A percentile compares a stretch with the other conserved stretches of the same genome.
Evolutionary conservation across 2,797 vertebrate species (phyloP).

Genomic region (Anguilla marmorata): DNA sequence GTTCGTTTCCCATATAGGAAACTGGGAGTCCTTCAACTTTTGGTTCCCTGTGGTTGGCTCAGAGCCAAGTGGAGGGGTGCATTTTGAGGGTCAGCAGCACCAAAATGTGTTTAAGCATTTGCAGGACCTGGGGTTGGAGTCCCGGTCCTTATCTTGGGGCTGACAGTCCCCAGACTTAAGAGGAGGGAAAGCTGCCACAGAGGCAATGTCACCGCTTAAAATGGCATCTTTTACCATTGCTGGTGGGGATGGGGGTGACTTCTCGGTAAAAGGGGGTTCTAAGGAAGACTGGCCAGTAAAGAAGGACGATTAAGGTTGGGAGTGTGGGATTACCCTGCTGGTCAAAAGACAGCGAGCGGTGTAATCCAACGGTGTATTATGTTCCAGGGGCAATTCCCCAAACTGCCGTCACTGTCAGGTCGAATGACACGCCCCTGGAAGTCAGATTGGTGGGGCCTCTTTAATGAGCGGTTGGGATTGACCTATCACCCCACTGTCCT

Average conservation of each 20-base stretch:
- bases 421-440: slow-evolving; percentile 51
- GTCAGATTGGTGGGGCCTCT: slow-evolving; percentile 55
- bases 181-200: background rate
- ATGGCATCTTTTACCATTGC: slow-evolving; percentile 45
- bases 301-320: slow-evolving; percentile 60
- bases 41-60: slow-evolving; percentile 23
- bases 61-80: slow-evolving; percentile 38
- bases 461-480: slow-evolving; percentile 57
- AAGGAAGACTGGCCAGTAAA: slow-evolving; percentile 65
- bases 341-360: slow-evolving; percentile 43
- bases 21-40: slow-evolving; percentile 29
- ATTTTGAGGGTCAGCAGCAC: background rate
- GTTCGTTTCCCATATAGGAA: background rate
- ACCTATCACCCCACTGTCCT: slow-evolving; percentile 56
- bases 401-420: slow-evolving; percentile 49
- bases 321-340: slow-evolving; percentile 62
- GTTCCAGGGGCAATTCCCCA: slow-evolving; percentile 52
- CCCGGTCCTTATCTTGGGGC: slow-evolving; percentile 37
- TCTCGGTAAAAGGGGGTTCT: slow-evolving; percentile 55
- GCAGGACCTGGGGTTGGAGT: background rate
- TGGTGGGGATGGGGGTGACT: slow-evolving; percentile 65
- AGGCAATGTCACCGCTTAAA: slow-evolving; percentile 30
- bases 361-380: slow-evolving; percentile 45
- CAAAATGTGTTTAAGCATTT: background rate
- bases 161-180: slow-evolving; percentile 42